phyloP scores from a whole-genome alignment of 2,113 vertebrate genomes.

The Phrynosoma blainvillii region DNA sequence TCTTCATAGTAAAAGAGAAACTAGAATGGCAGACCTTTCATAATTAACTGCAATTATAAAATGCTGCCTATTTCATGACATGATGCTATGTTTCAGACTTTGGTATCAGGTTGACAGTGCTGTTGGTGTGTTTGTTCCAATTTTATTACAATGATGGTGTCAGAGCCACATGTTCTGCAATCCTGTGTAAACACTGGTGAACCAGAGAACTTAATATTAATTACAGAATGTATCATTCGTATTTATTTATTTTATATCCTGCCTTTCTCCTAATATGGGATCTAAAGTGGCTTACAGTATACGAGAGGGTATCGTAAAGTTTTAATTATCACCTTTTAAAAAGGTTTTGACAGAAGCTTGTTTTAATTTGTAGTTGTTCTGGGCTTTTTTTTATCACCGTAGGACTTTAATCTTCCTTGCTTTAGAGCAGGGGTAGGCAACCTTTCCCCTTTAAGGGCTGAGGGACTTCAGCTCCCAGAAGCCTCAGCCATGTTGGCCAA shows the following conservation, averaged over 20 bases:
- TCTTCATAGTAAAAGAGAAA: constrained; percentile 25
- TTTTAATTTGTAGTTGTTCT: too few relatives aligned
- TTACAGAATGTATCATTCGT: background rate
- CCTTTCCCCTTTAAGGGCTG: too few relatives aligned
- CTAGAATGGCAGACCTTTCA: constrained; percentile 2
- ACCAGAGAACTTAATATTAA: background rate
- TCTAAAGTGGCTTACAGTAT: too few relatives aligned
- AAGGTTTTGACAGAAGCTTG: too few relatives aligned
- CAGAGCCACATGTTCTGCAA: background rate
- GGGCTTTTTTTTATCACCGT: too few relatives aligned
- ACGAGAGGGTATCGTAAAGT: too few relatives aligned
- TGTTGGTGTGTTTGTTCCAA: background rate
- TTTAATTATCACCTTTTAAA: too few relatives aligned
- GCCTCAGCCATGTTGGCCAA: too few relatives aligned
- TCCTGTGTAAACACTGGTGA: background rate
- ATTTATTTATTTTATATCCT: too few relatives aligned
- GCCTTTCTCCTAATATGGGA: background rate
- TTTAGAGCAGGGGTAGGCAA: too few relatives aligned
- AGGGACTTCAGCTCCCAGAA: too few relatives aligned
- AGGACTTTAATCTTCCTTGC: too few relatives aligned
- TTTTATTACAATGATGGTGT: background rate
- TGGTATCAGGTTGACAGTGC: background rate
- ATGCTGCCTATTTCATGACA: background rate
- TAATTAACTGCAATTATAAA: background rate
- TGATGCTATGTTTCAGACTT: background rate